phyloP scores from a whole-genome alignment of 2,797 vertebrate species.

The Chiloscyllium punctatum region DNA sequence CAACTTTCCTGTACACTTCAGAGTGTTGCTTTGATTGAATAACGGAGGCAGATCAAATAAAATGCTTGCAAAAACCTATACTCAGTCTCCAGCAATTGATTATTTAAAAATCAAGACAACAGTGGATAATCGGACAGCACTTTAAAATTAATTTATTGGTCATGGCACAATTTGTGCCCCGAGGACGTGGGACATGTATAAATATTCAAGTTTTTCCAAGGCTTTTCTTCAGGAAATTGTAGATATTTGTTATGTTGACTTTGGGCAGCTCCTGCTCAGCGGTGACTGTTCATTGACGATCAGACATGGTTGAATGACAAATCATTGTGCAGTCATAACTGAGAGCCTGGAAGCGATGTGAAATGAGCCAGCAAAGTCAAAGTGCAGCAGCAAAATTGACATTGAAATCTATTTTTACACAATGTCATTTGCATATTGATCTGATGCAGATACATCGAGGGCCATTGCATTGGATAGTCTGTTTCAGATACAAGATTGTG shows the following conservation, averaged over 20 bases:
- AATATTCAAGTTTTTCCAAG: neutral
- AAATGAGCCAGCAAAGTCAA: neutral
- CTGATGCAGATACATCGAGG: neutral
- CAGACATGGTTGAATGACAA: conserved; percentile 1
- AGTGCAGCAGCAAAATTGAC: neutral
- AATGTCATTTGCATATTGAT: neutral
- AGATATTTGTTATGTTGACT: neutral
- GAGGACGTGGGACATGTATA: neutral
- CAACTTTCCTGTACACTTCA: too few relatives aligned
- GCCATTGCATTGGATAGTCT: neutral
- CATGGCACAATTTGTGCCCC: neutral
- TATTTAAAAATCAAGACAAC: too few relatives aligned
- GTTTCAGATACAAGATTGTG: neutral
- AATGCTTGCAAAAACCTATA: too few relatives aligned
- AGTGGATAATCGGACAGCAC: too few relatives aligned
- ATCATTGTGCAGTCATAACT: neutral
- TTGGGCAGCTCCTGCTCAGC: neutral
- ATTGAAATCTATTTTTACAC: neutral
- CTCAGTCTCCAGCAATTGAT: too few relatives aligned
- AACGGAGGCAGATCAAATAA: too few relatives aligned
- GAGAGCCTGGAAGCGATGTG: neutral
- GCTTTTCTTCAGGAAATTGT: neutral
- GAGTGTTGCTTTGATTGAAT: too few relatives aligned
- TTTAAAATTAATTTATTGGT: neutral
- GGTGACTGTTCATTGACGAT: neutral